Evolutionary conservation across 2,888 invertebrate genomes (phyloP).

Genomic region (Drosophila maculinotata): DNA sequence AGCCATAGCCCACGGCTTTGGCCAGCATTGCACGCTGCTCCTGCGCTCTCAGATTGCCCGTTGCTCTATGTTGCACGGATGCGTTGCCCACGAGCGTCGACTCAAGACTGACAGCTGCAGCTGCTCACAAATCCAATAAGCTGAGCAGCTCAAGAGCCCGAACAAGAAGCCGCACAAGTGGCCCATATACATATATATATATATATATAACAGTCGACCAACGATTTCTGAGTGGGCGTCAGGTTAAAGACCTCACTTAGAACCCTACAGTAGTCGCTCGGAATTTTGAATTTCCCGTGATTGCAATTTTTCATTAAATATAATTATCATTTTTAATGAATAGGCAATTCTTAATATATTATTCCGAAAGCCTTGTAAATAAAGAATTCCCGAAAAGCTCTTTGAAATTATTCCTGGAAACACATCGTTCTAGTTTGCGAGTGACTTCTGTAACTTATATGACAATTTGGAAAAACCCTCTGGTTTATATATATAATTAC

Average conservation of each 20-base stretch:
- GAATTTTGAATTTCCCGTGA: neutral
- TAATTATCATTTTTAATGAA: neutral
- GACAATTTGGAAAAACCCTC: too few species aligned
- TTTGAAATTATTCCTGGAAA: too few species aligned
- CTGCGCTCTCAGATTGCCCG: conserved; percentile 1
- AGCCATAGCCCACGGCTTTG: conserved; percentile 58
- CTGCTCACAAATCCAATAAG: conserved; percentile 78
- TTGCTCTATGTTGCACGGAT: conserved; percentile 39
- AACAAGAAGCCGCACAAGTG: conserved; percentile 59
- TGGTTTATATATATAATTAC: too few species aligned
- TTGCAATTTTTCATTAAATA: neutral
- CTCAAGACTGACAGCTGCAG: conserved; percentile 61
- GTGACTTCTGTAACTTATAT: too few species aligned
- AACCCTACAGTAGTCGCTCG: neutral
- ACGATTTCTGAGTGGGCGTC: conserved; percentile 31
- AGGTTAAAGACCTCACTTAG: conserved; percentile 58
- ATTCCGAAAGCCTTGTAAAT: too few species aligned
- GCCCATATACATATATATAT: conserved; percentile 22
- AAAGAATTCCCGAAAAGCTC: too few species aligned
- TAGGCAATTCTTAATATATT: too few species aligned
- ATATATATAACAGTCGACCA: conserved; percentile 24
- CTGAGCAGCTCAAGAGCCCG: conserved; percentile 43
- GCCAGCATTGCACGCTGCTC: conserved; percentile 50
- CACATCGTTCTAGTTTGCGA: too few species aligned
- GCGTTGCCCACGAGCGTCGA: conserved; percentile 64